A percentile compares a stretch with the other conserved stretches of the same genome.
These are phyloP conservation scores for Trochalopteron elliotii DNA, from an alignment of 2,113 vertebrate genomes.

Conservation along the genomic window DNA sequence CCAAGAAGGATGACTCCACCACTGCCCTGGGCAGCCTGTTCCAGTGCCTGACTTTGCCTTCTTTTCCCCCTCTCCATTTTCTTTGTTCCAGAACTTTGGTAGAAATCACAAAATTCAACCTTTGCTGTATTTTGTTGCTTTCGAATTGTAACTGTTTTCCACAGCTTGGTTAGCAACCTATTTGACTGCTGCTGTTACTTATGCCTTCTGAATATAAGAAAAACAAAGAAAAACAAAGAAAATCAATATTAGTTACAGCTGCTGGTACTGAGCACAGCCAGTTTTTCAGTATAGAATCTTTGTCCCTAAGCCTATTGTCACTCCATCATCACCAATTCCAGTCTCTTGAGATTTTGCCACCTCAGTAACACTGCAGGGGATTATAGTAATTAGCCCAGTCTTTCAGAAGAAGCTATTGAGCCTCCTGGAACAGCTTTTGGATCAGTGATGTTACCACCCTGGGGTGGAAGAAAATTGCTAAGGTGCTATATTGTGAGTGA, in stretches of 20 bases:
- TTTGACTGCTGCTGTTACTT: background rate
- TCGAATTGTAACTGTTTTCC: background rate
- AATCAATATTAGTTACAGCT: background rate
- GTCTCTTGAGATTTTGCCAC: background rate
- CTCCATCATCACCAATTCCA: background rate
- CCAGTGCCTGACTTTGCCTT: background rate
- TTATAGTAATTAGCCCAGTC: background rate
- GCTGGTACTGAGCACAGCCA: background rate
- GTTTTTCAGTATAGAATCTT: background rate
- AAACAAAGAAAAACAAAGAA: background rate
- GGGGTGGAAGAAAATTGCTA: background rate
- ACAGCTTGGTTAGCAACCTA: background rate
- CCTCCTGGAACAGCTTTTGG: background rate
- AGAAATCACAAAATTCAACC: background rate
- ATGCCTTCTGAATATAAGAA: background rate
- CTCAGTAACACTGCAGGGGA: background rate
- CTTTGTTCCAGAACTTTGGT: background rate
- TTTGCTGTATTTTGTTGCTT: background rate
- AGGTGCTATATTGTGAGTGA: background rate
- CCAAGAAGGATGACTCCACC: background rate
- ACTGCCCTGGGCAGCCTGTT: background rate
- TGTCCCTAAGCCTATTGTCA: background rate
- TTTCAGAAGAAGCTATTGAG: background rate
- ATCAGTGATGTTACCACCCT: background rate
- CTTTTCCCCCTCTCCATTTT: fast-evolving